Percentiles rank a stretch among this genome's conserved stretches.
Evolutionary conservation across 2,797 vertebrate species (phyloP).

Genomic region (Peromyscus eremicus): DNA sequence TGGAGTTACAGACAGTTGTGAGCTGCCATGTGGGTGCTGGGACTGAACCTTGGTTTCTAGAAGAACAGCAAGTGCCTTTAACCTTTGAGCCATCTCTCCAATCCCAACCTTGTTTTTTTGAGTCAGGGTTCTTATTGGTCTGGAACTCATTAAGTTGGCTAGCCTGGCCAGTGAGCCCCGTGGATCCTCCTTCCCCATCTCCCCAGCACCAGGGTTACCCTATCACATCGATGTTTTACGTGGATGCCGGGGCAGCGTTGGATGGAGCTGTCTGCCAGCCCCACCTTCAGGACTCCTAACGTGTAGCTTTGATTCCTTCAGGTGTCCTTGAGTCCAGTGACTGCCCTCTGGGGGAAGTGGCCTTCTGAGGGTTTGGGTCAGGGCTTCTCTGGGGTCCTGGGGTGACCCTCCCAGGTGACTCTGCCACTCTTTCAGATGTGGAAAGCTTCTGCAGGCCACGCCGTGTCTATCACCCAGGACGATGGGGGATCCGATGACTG

Average conservation of each 20-base stretch:
- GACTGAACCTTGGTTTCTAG: not conserved
- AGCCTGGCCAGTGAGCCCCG: not conserved
- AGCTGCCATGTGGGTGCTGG: not conserved
- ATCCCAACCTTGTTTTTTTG: too few species aligned
- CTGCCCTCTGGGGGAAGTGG: not conserved
- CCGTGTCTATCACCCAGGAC: slow-evolving; percentile 88
- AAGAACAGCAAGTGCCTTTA: too few species aligned
- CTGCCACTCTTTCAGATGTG: slow-evolving; percentile 91
- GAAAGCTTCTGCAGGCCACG: slow-evolving; percentile 95
- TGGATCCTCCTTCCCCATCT: not conserved
- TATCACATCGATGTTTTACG: not conserved
- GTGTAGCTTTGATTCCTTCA: not conserved
- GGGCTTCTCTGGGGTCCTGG: not conserved
- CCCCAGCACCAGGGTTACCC: not conserved
- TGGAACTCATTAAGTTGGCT: not conserved
- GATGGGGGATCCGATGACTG: slow-evolving; percentile 94
- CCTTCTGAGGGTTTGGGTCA: too few species aligned
- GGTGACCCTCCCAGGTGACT: not conserved
- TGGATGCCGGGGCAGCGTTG: not conserved
- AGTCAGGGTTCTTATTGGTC: not conserved
- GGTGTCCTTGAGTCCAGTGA: not conserved
- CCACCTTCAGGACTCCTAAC: not conserved
- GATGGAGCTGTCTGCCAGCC: not conserved
- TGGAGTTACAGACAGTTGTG: not conserved
- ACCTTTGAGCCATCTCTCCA: too few species aligned